Conservation (phyloP, 2,888 invertebrate species). For the Digitonthophagus gazella region DNA sequence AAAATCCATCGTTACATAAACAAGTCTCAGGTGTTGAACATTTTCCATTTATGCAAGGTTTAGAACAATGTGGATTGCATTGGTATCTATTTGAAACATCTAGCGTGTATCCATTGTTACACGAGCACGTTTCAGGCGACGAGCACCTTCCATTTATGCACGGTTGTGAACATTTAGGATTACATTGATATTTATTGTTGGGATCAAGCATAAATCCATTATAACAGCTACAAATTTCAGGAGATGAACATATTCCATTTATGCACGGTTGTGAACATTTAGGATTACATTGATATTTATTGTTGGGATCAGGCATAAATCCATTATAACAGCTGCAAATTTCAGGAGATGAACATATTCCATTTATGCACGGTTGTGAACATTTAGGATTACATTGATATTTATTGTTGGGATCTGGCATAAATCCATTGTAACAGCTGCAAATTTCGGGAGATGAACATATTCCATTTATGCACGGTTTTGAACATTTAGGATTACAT, state of each 20-base stretch:
- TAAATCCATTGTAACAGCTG: no score
- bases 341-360: no score
- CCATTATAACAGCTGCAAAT: no score
- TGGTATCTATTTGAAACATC: background rate
- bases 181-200: constrained; percentile 23
- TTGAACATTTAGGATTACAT: no score
- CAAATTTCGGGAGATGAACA: no score
- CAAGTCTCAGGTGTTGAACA: constrained; percentile 17
- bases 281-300: constrained; percentile 29
- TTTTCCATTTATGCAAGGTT: background rate
- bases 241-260: constrained; percentile 29
- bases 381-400: no score
- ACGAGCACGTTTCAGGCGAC: constrained; percentile 28
- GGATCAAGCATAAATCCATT: constrained; percentile 23
- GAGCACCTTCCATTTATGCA: constrained; percentile 29
- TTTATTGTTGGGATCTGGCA: no score
- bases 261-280: constrained; percentile 28
- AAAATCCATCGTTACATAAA: constrained; percentile 19
- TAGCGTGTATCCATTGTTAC: constrained; percentile 22
- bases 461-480: no score
- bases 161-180: constrained; percentile 24
- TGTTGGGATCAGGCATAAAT: constrained; percentile 9
- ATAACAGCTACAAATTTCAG: constrained; percentile 29
- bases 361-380: no score
- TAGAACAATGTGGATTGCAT: constrained; percentile 21